These are phyloP conservation scores for Papilio aristodemus DNA, from an alignment of 1,140 invertebrate species.

Conservation along the genomic window DNA sequence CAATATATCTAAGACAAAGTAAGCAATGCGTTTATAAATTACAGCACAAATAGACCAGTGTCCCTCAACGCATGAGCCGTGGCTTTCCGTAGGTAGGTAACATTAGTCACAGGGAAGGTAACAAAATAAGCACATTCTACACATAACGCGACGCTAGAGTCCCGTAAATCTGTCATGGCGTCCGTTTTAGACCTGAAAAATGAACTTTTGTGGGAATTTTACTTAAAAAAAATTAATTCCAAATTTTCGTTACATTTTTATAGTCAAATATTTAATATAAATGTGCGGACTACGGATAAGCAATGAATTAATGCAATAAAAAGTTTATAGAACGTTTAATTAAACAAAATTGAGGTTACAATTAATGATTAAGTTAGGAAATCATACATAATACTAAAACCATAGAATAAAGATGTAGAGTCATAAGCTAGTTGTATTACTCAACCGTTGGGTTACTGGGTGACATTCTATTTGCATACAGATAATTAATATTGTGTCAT, in stretches of 20 bases:
- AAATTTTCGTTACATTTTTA: not conserved
- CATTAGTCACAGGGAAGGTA: not conserved
- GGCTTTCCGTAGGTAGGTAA: not conserved
- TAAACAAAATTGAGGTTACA: too few relatives aligned
- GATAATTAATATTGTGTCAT: slow-evolving; percentile 2
- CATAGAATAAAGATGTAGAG: too few relatives aligned
- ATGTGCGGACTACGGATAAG: not conserved
- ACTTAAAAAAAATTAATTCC: not conserved
- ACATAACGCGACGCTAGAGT: slow-evolving; percentile 2
- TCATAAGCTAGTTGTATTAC: too few relatives aligned
- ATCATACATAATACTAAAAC: too few relatives aligned
- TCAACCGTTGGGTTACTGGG: not conserved
- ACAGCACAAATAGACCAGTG: too few relatives aligned
- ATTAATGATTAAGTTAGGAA: too few relatives aligned
- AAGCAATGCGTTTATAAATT: too few relatives aligned
- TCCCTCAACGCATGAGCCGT: too few relatives aligned
- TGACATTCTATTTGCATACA: not conserved
- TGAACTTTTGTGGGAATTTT: slow-evolving; percentile 7
- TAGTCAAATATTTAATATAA: not conserved
- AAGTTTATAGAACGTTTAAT: too few relatives aligned
- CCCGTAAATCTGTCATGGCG: slow-evolving; percentile 14
- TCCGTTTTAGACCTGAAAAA: slow-evolving; percentile 16
- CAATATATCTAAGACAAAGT: too few relatives aligned
- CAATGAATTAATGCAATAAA: too few relatives aligned
- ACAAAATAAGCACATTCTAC: not conserved